Percentiles rank a stretch among this genome's conserved stretches.
Evolutionary conservation across 2,888 invertebrate genomes (phyloP).

Genomic region (Liposcelis brunnea): DNA sequence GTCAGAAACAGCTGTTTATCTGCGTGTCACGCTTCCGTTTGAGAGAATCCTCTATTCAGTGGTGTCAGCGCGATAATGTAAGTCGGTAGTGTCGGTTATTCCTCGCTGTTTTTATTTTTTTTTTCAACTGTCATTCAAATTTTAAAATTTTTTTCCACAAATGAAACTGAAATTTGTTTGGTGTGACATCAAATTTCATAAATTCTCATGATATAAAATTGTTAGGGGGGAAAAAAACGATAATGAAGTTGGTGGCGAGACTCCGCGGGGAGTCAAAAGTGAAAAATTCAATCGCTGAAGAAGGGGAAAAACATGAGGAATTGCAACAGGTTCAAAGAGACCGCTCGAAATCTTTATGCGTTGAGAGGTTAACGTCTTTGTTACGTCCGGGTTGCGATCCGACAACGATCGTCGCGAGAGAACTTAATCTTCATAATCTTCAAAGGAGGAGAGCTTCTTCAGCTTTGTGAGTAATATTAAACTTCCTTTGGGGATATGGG

Average conservation of each 20-base stretch:
- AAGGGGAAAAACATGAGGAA: no score
- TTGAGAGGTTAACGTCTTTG: slow-evolving; percentile 20
- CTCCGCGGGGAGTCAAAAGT: slow-evolving; percentile 15
- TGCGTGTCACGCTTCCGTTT: no score
- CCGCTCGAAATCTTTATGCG: slow-evolving; percentile 26
- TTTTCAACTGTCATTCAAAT: no score
- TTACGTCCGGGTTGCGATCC: slow-evolving; percentile 20
- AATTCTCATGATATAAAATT: no score
- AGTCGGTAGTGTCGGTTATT: no score
- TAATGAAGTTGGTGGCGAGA: slow-evolving; percentile 17
- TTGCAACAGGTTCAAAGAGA: slow-evolving; percentile 17
- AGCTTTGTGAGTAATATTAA: slow-evolving; percentile 20
- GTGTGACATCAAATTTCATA: no score
- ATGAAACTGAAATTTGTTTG: no score
- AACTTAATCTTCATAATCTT: slow-evolving; percentile 19
- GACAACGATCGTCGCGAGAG: slow-evolving; percentile 18
- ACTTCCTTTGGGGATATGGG: background rate
- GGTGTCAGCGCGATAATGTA: no score
- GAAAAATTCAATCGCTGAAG: slow-evolving; percentile 2
- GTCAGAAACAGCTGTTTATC: no score
- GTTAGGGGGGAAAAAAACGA: background rate
- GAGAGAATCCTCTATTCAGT: no score
- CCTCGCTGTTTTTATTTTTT: no score
- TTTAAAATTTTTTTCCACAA: no score
- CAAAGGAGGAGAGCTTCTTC: slow-evolving; percentile 22